Evolutionary conservation across 2,113 vertebrate genomes (phyloP).

Genomic region (Sinocyclocheilus anophthalmus): DNA sequence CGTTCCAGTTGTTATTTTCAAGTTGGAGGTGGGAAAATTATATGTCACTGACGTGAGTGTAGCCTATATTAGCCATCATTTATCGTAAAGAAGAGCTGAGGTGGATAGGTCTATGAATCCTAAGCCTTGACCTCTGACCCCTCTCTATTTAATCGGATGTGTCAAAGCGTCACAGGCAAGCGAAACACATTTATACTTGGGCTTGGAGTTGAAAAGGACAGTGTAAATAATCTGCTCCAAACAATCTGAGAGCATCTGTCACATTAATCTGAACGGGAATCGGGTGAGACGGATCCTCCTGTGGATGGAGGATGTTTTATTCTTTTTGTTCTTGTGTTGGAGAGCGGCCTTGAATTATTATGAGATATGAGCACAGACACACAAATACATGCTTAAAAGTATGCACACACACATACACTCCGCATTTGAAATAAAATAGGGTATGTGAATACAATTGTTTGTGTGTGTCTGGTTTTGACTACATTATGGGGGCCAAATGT

Average conservation of each 20-base stretch:
- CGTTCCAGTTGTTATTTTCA: background rate
- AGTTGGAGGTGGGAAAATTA: background rate
- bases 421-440: conserved; percentile 53
- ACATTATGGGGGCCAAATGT: background rate
- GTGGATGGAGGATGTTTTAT: conserved; percentile 25
- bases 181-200: conserved; percentile 3
- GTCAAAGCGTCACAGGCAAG: background rate
- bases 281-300: background rate
- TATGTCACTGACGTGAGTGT: background rate
- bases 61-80: background rate
- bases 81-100: background rate
- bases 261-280: conserved; percentile 30
- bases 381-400: conserved; percentile 45
- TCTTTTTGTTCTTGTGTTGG: conserved; percentile 37
- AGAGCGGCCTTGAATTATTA: conserved; percentile 41
- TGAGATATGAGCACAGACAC: conserved; percentile 34
- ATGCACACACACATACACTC: conserved; percentile 51
- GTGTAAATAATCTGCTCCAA: conserved; percentile 36
- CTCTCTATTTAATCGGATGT: background rate
- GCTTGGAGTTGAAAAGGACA: background rate
- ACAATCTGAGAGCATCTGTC: conserved; percentile 18
- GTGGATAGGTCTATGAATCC: background rate
- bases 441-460: background rate
- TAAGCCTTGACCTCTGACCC: conserved; percentile 23
- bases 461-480: background rate